Conservation (phyloP, 2,113 vertebrate genomes). For the Tamias sibiricus region DNA sequence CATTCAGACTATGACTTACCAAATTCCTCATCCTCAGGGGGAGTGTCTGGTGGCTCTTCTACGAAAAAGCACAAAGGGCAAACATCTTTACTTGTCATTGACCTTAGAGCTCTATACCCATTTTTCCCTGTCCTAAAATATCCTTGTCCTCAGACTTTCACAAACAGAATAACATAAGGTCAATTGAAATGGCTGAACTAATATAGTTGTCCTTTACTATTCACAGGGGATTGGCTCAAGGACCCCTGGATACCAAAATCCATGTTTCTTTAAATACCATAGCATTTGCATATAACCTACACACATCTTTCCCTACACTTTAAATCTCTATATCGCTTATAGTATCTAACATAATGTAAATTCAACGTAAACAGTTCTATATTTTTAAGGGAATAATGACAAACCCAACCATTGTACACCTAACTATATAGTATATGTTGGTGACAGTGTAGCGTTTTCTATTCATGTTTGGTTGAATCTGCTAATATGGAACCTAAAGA, state of each 20-base stretch:
- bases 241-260: neutral
- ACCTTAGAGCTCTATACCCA: neutral
- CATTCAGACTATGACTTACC: slow-evolving; percentile 48
- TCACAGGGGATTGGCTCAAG: neutral
- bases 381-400: neutral
- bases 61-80: slow-evolving; percentile 65
- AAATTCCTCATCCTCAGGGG: neutral
- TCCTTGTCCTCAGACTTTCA: neutral
- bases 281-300: neutral
- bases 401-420: neutral
- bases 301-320: neutral
- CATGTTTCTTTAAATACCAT: neutral
- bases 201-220: neutral
- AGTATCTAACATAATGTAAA: neutral
- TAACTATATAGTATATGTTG: neutral
- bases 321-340: neutral
- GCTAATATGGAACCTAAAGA: neutral
- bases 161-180: neutral
- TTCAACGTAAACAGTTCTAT: neutral
- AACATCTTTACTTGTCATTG: slow-evolving; percentile 31
- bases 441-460: neutral
- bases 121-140: neutral
- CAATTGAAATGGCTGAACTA: neutral
- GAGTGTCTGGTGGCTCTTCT: neutral
- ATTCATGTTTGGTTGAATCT: neutral